phyloP scores from a whole-genome alignment of 2,797 vertebrate genomes.

The Nannoperca australis region DNA sequence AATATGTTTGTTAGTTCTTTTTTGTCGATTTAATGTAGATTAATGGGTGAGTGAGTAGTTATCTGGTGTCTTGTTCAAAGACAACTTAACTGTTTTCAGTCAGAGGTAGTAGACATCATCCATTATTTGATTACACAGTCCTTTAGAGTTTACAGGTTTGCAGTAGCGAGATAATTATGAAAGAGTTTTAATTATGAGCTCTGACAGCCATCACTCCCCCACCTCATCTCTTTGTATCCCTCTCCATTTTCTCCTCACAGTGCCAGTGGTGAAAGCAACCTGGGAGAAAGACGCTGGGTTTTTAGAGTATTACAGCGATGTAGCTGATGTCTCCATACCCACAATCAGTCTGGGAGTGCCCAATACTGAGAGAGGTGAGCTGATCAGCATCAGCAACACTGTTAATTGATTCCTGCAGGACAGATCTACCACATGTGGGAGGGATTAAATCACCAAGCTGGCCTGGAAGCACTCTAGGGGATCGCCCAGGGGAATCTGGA shows the following conservation, averaged over 20 bases:
- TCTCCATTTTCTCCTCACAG: conserved; percentile 71
- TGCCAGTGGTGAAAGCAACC: conserved; percentile 92
- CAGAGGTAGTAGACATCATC: background rate
- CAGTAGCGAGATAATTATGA: background rate
- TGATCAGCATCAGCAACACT: background rate
- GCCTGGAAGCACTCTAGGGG: background rate
- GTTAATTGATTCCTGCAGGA: background rate
- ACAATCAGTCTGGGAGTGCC: conserved; percentile 90
- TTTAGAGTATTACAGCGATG: conserved; percentile 93
- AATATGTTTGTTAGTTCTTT: conserved; percentile 15
- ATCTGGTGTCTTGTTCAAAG: background rate
- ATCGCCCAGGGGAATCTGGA: background rate
- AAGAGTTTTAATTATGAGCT: conserved; percentile 12
- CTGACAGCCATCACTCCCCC: background rate
- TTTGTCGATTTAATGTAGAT: background rate
- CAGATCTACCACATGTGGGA: too few species aligned
- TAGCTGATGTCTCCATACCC: conserved; percentile 87
- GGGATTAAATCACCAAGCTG: background rate
- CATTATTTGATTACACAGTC: conserved; percentile 3
- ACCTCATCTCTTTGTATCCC: background rate
- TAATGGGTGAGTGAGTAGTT: background rate
- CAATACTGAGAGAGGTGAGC: conserved; percentile 93
- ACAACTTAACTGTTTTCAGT: background rate
- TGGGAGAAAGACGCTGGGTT: conserved; percentile 88
- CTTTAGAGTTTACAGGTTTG: background rate